phyloP scores from a whole-genome alignment of 37 sponge, comb jelly and placozoan species.

The Lycopodina hypogea region DNA sequence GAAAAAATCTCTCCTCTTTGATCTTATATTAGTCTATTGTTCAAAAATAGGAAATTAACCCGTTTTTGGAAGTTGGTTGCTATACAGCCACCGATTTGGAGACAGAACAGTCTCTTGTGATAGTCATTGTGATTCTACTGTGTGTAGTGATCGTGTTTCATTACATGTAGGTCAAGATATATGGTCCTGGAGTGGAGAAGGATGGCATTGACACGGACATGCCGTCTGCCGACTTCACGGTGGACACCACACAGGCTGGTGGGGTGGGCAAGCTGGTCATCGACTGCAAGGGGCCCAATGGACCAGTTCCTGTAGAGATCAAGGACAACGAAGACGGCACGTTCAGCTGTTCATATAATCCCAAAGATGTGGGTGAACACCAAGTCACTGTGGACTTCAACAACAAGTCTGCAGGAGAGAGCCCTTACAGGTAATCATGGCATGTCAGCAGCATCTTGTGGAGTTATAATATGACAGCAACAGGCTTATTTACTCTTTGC shows the following conservation, averaged over 20 bases:
- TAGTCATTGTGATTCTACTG: no score
- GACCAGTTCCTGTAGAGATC: constrained; percentile 33
- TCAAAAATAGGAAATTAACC: no score
- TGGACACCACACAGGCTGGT: constrained; percentile 47
- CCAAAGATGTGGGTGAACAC: constrained; percentile 43
- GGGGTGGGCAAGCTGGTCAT: constrained; percentile 42
- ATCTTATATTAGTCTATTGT: no score
- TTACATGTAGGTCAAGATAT: constrained; percentile 42
- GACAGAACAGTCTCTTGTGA: no score
- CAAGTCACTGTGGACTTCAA: constrained; percentile 57
- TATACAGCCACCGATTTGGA: no score
- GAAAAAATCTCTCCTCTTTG: no score
- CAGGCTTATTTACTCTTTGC: no score
- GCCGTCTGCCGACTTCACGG: constrained; percentile 54
- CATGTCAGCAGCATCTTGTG: constrained; percentile 56
- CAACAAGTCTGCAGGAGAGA: constrained; percentile 46
- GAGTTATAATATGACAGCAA: constrained; percentile 30
- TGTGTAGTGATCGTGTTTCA: no score
- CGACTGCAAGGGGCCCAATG: constrained; percentile 49
- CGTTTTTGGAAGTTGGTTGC: no score
- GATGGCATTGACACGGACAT: constrained; percentile 36
- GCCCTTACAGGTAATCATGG: constrained; percentile 62
- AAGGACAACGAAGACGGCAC: constrained; percentile 32
- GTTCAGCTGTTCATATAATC: constrained; percentile 59
- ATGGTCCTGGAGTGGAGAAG: constrained; percentile 63